Conservation (phyloP, 92 coral and sea anemone genomes). For the Porites divaricata region DNA sequence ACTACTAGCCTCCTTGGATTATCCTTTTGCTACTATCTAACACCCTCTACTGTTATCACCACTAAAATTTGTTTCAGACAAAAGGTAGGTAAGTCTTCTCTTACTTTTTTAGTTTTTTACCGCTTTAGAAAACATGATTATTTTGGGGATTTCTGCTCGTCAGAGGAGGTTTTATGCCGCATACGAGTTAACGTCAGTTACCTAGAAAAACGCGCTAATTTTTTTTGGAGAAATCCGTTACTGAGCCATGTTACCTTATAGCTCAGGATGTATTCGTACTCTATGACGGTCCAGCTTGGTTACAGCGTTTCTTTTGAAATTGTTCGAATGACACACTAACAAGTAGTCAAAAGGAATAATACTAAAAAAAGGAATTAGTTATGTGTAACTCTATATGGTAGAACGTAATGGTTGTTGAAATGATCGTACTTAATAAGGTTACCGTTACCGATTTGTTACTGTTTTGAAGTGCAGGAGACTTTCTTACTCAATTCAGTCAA, state of each 20-base stretch:
- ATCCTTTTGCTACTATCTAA: not conserved
- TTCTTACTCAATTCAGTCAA: no score
- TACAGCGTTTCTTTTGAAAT: not conserved
- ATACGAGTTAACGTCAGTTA: not conserved
- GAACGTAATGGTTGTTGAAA: no score
- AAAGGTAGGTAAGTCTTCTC: no score
- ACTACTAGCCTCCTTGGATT: not conserved
- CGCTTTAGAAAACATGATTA: not conserved
- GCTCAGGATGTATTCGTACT: not conserved
- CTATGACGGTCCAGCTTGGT: no score
- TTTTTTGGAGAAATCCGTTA: not conserved
- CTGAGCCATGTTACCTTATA: no score
- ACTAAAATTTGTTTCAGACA: not conserved
- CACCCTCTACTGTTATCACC: not conserved
- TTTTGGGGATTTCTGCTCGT: not conserved
- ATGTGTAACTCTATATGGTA: no score
- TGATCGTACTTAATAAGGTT: no score
- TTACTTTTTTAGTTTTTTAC: not conserved
- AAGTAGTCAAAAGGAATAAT: no score
- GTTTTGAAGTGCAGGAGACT: no score
- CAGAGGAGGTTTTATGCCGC: not conserved
- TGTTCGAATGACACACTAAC: not conserved
- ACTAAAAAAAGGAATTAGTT: not conserved
- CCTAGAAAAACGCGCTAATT: not conserved
- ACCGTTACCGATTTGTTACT: no score